Evolutionary conservation across 2,797 vertebrate genomes (phyloP).

Genomic region (Hoplostethus mediterraneus): DNA sequence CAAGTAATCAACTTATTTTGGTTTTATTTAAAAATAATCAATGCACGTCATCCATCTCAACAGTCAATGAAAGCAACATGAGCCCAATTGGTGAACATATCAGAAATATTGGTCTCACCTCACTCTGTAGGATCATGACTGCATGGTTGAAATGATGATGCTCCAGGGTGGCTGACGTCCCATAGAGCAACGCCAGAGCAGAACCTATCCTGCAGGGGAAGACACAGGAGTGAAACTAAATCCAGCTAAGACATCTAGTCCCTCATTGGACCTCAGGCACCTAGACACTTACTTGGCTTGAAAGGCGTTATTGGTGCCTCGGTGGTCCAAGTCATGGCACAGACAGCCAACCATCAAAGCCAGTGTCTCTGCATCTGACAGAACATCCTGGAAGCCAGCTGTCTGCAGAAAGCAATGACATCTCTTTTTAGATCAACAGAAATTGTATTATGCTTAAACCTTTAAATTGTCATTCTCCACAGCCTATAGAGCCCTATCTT

Average conservation of each 20-base stretch:
- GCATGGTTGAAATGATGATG: slow-evolving; percentile 90
- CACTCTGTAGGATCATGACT: slow-evolving; percentile 89
- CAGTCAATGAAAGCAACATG: background rate
- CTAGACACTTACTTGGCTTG: slow-evolving; percentile 84
- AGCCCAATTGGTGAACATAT: background rate
- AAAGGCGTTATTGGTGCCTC: slow-evolving; percentile 89
- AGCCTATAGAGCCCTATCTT: too few species aligned
- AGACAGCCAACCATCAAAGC: slow-evolving; percentile 88
- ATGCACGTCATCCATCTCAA: too few species aligned
- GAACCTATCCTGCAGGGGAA: slow-evolving; percentile 82
- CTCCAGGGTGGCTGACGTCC: slow-evolving; percentile 87
- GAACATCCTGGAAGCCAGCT: slow-evolving; percentile 83
- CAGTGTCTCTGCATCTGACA: slow-evolving; percentile 85
- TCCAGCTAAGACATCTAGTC: background rate
- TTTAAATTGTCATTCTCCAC: background rate
- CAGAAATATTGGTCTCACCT: slow-evolving; percentile 70
- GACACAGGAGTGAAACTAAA: slow-evolving; percentile 23
- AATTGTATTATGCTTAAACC: background rate
- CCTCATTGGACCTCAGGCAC: background rate
- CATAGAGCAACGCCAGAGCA: slow-evolving; percentile 85
- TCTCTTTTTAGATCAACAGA: slow-evolving; percentile 29
- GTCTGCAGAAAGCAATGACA: slow-evolving; percentile 70
- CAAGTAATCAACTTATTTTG: too few species aligned
- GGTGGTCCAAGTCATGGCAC: slow-evolving; percentile 87
- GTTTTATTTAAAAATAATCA: too few species aligned